Evolutionary conservation across 1,140 invertebrate species (phyloP).

Genomic region (Carcinoscorpius rotundicauda): DNA sequence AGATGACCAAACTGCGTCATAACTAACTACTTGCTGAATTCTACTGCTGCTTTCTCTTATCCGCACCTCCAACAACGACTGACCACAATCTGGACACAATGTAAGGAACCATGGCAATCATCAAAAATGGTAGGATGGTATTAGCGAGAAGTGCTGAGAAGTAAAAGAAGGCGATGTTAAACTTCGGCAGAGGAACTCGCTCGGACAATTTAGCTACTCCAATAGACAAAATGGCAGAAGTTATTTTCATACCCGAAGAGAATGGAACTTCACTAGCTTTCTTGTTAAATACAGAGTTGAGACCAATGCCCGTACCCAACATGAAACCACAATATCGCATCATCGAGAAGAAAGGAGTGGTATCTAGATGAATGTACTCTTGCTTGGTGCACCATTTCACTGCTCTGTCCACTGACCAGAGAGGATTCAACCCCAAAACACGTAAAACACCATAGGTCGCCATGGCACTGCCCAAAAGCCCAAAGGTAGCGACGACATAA

Average conservation of each 20-base stretch:
- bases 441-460: constrained; percentile 30
- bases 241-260: constrained; percentile 16
- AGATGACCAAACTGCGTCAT: too few relatives aligned
- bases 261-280: constrained; percentile 13
- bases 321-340: constrained; percentile 35
- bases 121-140: constrained; percentile 22
- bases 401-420: constrained; percentile 43
- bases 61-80: too few relatives aligned
- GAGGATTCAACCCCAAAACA: constrained; percentile 36
- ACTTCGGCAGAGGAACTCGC: constrained; percentile 20
- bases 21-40: too few relatives aligned
- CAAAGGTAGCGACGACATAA: constrained; percentile 23
- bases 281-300: constrained; percentile 22
- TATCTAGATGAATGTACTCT: constrained; percentile 43
- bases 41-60: too few relatives aligned
- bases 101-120: constrained; percentile 25
- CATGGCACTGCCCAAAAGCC: constrained; percentile 24
- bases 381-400: constrained; percentile 45
- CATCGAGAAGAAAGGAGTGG: constrained; percentile 44
- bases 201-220: constrained; percentile 22
- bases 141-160: constrained; percentile 22
- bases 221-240: constrained; percentile 20
- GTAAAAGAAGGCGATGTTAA: constrained; percentile 22
- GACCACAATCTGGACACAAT: constrained; percentile 9
- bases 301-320: constrained; percentile 34